Conservation (phyloP, 2,113 vertebrate genomes). For the Hydrolagus affinis region DNA sequence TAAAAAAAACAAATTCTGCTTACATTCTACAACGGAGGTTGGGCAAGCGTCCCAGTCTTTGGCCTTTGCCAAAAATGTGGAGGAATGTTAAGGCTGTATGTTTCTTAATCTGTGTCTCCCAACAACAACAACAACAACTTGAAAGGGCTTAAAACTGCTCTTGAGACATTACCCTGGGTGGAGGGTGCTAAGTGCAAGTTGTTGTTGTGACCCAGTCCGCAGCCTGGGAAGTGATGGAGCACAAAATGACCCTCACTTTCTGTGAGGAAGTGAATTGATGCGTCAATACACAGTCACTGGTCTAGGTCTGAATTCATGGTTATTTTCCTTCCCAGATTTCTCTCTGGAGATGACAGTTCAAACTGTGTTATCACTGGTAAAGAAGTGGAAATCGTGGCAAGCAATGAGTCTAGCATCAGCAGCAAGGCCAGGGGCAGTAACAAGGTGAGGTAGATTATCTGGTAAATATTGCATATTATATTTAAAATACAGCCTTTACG, state of each 20-base stretch:
- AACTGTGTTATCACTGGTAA: constrained; percentile 77
- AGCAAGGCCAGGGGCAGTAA: constrained; percentile 95
- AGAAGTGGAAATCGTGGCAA: constrained; percentile 94
- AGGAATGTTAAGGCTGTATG: no score
- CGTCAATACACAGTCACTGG: neutral
- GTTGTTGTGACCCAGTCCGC: no score
- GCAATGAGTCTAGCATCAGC: constrained; percentile 88
- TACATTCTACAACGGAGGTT: neutral
- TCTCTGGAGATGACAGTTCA: constrained; percentile 84
- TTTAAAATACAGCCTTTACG: neutral
- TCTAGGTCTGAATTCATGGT: neutral
- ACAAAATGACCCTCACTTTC: neutral
- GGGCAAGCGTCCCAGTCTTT: neutral
- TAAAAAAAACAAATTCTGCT: neutral
- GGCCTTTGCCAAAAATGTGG: no score
- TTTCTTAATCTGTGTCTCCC: no score
- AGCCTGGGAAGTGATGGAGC: no score
- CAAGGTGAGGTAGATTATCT: constrained; percentile 61
- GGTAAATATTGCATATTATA: neutral
- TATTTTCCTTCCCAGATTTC: constrained; percentile 57
- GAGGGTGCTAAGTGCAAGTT: no score
- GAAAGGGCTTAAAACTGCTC: no score
- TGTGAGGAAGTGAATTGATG: neutral
- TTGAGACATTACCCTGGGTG: no score
- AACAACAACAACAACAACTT: no score